Percentiles rank a stretch among this genome's conserved stretches.
These are phyloP conservation scores for Microdon myrmicae DNA, from an alignment of 2,888 invertebrate species.

Conservation along the genomic window DNA sequence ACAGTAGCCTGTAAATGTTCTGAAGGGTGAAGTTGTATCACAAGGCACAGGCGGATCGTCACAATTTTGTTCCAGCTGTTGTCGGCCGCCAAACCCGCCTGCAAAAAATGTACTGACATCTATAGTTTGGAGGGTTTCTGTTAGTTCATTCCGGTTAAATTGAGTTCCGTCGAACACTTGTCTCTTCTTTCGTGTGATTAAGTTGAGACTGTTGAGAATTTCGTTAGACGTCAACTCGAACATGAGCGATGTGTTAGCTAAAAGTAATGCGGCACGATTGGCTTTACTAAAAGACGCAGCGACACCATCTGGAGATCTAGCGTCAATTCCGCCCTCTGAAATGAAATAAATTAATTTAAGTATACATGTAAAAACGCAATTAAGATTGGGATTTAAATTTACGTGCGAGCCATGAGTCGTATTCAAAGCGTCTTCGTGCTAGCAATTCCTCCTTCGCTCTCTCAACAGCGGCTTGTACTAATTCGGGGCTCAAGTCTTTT, in stretches of 20 bases:
- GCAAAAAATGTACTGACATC: conserved; percentile 79
- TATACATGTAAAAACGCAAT: neutral
- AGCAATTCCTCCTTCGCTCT: conserved; percentile 83
- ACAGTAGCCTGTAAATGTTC: conserved; percentile 83
- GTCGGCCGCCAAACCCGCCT: conserved; percentile 59
- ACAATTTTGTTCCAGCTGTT: conserved; percentile 65
- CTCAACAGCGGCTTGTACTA: conserved; percentile 79
- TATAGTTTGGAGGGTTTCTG: conserved; percentile 81
- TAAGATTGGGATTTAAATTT: conserved; percentile 59
- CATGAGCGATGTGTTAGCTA: conserved; percentile 87
- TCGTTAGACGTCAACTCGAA: conserved; percentile 89
- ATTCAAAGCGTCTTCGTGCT: conserved; percentile 81
- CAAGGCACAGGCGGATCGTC: conserved; percentile 78
- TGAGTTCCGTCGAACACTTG: conserved; percentile 77
- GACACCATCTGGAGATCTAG: conserved; percentile 85
- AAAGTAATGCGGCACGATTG: conserved; percentile 81
- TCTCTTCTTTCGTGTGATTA: conserved; percentile 72
- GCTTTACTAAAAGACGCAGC: conserved; percentile 92
- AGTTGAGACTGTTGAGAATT: conserved; percentile 74
- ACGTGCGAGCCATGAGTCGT: conserved; percentile 82
- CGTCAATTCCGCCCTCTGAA: conserved; percentile 82
- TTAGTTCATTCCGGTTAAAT: conserved; percentile 73
- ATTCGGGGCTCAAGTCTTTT: conserved; percentile 76
- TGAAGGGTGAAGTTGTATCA: conserved; percentile 76
- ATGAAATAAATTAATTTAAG: conserved; percentile 19